Evolutionary conservation across 1,140 invertebrate species (phyloP), one percentile per base, ranked within the genome.

Genomic region (Colletes gigas): DNA sequence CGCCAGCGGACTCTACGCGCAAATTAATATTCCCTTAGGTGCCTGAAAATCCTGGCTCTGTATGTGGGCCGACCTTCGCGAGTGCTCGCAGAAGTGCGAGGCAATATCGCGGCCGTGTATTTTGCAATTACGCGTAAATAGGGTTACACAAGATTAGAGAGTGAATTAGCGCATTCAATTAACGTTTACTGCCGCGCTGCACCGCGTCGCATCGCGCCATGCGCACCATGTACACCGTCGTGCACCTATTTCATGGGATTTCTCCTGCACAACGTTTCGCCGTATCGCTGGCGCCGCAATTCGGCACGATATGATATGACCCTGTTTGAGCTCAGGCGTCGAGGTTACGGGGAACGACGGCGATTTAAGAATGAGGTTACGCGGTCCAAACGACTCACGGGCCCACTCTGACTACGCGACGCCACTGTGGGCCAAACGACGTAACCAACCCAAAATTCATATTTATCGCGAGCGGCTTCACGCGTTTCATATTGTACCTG

Each of bases 121-220:
- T 91, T 89, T 85, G 84, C 87, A 88, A 90, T 92, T 92, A 88
- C 85, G 88, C 89, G 83, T 85, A 90, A 92, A 92, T 92, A 91
- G 88, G 88, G 87, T 87, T 87, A 88, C 84, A 80, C 83, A 82
- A 90, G 88, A 91, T 92, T 92, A 92, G 87, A 90, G 89, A 75
- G 85, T 89, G 89, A 88, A 90, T 91, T 92, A 90, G 89, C 90
- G 89, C 83, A 91, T 91, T 92, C 91, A 92, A 92, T 93, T 92
- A 93, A 91, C 91, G 82, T 91, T 90, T 89, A 91, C 86, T 87
- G 86, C 84, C 83, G 83, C 75, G 68, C 77, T 60, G 75, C 63
- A 59, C 39, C 83, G 66, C 66, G 57, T 19, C 50, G 39, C 10
- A 62, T 14, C 67, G 65, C 57, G 47, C 44, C 15, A 14, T 19